Evolutionary conservation across 35 echinoderm and acorn worm species (phyloP).

Genomic region (Holothuria glaberrima): DNA sequence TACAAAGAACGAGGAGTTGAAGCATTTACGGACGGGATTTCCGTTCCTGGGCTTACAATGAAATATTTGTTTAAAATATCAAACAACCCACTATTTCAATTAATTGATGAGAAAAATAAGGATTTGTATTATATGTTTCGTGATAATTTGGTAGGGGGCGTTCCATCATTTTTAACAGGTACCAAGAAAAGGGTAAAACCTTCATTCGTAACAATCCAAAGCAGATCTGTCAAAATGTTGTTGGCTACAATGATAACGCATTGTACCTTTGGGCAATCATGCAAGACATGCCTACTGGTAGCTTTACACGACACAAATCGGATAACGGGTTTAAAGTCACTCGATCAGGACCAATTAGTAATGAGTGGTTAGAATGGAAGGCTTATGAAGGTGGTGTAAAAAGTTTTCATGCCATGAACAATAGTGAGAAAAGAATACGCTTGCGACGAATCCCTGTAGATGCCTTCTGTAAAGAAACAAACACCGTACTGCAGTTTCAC

Average conservation of each 20-base stretch:
- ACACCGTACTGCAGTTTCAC: too few species aligned
- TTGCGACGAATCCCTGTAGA: conserved; percentile 20
- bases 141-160: conserved; percentile 58
- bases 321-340: conserved; percentile 21
- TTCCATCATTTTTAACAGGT: conserved; percentile 53
- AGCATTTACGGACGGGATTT: conserved; percentile 53
- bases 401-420: conserved; percentile 29
- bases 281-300: too few species aligned
- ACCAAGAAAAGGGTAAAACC: too few species aligned
- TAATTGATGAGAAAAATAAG: conserved; percentile 33
- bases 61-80: too few species aligned
- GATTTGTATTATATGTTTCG: too few species aligned
- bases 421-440: conserved; percentile 32
- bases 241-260: conserved; percentile 45
- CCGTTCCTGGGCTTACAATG: too few species aligned
- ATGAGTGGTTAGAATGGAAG: too few species aligned
- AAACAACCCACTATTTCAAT: not conserved
- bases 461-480: conserved; percentile 14
- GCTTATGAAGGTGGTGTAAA: too few species aligned
- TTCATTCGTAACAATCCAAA: conserved; percentile 18
- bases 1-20: conserved; percentile 40
- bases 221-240: too few species aligned
- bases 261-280: too few species aligned
- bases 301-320: not conserved
- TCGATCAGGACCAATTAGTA: too few species aligned